Evolutionary conservation across 2,797 vertebrate genomes (phyloP).

Genomic region (Phoeniculus purpureus): DNA sequence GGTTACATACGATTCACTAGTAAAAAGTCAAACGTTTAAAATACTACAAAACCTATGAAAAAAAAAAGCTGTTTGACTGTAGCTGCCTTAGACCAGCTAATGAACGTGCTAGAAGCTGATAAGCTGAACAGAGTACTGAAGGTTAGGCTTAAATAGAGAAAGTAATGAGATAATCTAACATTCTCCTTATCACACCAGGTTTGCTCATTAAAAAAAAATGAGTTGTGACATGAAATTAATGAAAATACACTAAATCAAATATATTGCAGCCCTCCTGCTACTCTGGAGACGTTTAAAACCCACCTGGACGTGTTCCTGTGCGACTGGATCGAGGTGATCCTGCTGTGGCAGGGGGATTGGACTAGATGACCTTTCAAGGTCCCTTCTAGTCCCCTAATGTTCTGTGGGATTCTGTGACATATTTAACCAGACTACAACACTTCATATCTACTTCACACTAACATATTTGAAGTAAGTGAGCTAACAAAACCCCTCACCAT

Average conservation of each 20-base stretch:
- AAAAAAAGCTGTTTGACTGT: background rate
- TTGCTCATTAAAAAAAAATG: background rate
- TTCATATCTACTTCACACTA: no score
- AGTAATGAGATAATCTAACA: background rate
- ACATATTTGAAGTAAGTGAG: no score
- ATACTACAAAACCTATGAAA: background rate
- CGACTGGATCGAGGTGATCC: no score
- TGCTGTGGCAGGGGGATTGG: no score
- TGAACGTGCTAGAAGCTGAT: background rate
- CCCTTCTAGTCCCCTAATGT: no score
- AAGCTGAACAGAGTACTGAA: background rate
- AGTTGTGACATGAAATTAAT: background rate
- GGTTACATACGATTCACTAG: background rate
- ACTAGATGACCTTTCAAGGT: no score
- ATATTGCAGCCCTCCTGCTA: background rate
- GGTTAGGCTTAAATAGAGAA: background rate
- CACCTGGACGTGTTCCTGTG: no score
- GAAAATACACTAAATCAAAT: background rate
- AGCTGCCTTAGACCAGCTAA: background rate
- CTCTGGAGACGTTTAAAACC: background rate
- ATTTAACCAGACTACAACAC: no score
- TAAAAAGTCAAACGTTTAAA: background rate
- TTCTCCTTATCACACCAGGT: background rate
- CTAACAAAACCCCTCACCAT: no score
- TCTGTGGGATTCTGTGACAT: no score